A percentile compares a stretch with the other conserved stretches of the same genome.
These are phyloP conservation scores for Rhaphigaster nebulosa DNA, from an alignment of 2,888 invertebrate species.

Conservation along the genomic window DNA sequence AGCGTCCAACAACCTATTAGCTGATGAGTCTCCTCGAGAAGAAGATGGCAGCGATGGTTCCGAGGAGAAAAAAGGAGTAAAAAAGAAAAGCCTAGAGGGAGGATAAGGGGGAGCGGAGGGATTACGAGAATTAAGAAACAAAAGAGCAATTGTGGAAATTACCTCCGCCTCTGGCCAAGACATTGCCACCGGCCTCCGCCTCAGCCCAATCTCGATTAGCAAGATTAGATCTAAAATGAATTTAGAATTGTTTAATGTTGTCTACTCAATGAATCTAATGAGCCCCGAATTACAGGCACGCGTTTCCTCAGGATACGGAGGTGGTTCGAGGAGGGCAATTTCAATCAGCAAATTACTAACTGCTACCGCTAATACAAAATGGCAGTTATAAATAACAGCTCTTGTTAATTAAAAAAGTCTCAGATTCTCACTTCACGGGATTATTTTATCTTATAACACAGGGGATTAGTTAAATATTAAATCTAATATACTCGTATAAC, in stretches of 20 bases:
- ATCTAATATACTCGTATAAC: too few species aligned
- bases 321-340: not conserved
- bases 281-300: not conserved
- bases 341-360: not conserved
- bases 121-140: conserved; percentile 58
- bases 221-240: conserved; percentile 35
- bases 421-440: too few species aligned
- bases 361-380: not conserved
- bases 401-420: too few species aligned
- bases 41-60: not conserved
- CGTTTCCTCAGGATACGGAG: not conserved
- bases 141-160: conserved; percentile 57
- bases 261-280: not conserved
- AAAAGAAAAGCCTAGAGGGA: not conserved
- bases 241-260: not conserved
- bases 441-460: too few species aligned
- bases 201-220: not conserved
- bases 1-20: conserved; percentile 53
- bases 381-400: not conserved
- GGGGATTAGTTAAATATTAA: too few species aligned
- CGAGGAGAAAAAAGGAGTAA: not conserved
- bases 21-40: conserved; percentile 25
- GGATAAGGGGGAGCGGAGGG: not conserved
- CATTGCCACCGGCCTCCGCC: not conserved
- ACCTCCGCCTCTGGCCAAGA: conserved; percentile 25